Base-by-base conservation (phyloP, 2,113 vertebrate species). In the Zootoca vivipara region DNA sequence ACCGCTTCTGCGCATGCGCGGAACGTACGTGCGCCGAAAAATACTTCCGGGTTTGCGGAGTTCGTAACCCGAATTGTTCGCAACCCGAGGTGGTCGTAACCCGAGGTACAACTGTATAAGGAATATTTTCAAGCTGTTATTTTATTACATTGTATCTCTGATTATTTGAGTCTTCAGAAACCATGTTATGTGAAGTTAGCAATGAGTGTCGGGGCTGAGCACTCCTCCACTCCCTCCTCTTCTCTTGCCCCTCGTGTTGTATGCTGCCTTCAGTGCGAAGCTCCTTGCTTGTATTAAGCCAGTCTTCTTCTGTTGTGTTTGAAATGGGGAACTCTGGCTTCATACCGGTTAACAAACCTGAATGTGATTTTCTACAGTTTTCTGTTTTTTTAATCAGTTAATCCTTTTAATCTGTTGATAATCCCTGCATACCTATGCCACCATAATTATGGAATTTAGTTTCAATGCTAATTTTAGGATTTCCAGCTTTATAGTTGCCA, bases 401-500 rank as follows among this genome's bases (percentile, higher is more conserved):
- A 73, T 81, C 46, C 1, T 62, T 58, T 81, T 78, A 78, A 69
- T 62, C 78, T 87, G 69, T 87, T 73, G 28, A 62, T 82, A 87
- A 82, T 87, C 56, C 65, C 35, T 75, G 15, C 42, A 28, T n/a
- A 33, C 6, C 56, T 81, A 40, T 87, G 56, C 38, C 38, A n/a
- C 52, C 28, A 40, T 82, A 40, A n/a, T 73, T 74, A 40, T n/a
- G 33, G 65, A 81, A 73, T 70, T 67, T 81, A 72, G 16, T 58
- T 81, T 38, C 46, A 73, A 5, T 82, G 26, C 33, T 64, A 38
- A 64, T 62, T 73, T 82, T 62, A 64, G 35, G 33, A 42, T 85
- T 85, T 85, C n/a, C 16, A 75, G 22, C 52, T 85, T 62, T 74
- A 62, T 73, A 73, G 80, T 87, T 87, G 78, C 18, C 26, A 62